Conservation (phyloP, 2,888 invertebrate genomes). For the Furcula furcula region DNA sequence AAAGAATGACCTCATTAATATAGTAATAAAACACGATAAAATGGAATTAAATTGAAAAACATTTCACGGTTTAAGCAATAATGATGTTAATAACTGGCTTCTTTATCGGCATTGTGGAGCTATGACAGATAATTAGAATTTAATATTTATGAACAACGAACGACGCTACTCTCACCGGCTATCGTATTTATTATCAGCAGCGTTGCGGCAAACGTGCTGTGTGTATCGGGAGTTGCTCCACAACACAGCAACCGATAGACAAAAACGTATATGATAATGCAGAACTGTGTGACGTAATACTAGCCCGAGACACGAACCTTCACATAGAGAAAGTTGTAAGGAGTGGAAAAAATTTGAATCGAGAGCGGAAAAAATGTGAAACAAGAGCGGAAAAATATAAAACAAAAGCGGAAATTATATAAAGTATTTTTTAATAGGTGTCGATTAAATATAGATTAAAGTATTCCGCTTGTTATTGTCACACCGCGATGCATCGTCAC, state of each 20-base stretch:
- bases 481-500: slow-evolving; percentile 1
- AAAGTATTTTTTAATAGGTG: too few relatives aligned
- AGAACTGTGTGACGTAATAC: slow-evolving; percentile 1
- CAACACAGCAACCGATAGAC: background rate
- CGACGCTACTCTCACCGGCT: slow-evolving; percentile 7
- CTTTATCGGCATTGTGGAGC: slow-evolving; percentile 13
- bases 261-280: slow-evolving; percentile 4
- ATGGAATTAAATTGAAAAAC: background rate
- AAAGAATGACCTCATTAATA: too few relatives aligned
- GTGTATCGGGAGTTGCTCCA: slow-evolving; percentile 1
- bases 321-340: too few relatives aligned
- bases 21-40: background rate
- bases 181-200: slow-evolving; percentile 18
- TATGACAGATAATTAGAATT: slow-evolving; percentile 14
- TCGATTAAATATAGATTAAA: too few relatives aligned
- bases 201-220: slow-evolving; percentile 15
- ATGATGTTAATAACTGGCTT: slow-evolving; percentile 1
- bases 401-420: too few relatives aligned
- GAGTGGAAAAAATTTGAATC: too few relatives aligned
- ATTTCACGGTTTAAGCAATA: background rate
- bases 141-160: slow-evolving; percentile 6
- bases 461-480: too few relatives aligned
- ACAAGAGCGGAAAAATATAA: too few relatives aligned
- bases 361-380: too few relatives aligned
- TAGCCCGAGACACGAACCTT: too few relatives aligned